phyloP scores from a whole-genome alignment of 2,888 invertebrate species.

The Harpalus rufipes region DNA sequence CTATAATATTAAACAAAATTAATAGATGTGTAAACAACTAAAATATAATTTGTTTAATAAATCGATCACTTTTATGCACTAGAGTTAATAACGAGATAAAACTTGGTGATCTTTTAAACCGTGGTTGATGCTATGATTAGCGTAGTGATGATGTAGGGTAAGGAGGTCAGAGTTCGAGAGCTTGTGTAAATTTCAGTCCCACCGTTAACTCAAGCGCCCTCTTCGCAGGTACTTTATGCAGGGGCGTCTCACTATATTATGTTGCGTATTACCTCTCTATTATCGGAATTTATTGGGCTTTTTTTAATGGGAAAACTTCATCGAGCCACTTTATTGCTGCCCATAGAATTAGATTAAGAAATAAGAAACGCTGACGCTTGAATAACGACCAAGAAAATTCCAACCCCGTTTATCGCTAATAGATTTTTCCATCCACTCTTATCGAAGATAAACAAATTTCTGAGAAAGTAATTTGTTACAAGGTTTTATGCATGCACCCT shows the following conservation, averaged over 20 bases:
- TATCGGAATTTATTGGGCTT: conserved; percentile 62
- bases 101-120: too few relatives aligned
- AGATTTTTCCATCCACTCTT: conserved; percentile 49
- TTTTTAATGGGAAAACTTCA: conserved; percentile 66
- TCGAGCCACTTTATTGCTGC: conserved; percentile 43
- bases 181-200: neutral
- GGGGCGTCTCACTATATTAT: conserved; percentile 57
- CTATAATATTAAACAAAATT: too few relatives aligned
- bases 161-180: neutral
- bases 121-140: neutral
- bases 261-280: conserved; percentile 65
- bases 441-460: conserved; percentile 62
- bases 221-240: conserved; percentile 61
- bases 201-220: conserved; percentile 15
- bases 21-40: too few relatives aligned
- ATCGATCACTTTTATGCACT: too few relatives aligned
- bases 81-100: too few relatives aligned
- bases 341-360: conserved; percentile 66
- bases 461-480: neutral
- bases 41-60: too few relatives aligned
- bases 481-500: neutral
- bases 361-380: conserved; percentile 64
- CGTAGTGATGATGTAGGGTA: neutral
- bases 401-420: conserved; percentile 55
- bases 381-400: conserved; percentile 56